These are phyloP conservation scores for Pectinophora gossypiella DNA, from an alignment of 1,140 invertebrate species.

Conservation along the genomic window DNA sequence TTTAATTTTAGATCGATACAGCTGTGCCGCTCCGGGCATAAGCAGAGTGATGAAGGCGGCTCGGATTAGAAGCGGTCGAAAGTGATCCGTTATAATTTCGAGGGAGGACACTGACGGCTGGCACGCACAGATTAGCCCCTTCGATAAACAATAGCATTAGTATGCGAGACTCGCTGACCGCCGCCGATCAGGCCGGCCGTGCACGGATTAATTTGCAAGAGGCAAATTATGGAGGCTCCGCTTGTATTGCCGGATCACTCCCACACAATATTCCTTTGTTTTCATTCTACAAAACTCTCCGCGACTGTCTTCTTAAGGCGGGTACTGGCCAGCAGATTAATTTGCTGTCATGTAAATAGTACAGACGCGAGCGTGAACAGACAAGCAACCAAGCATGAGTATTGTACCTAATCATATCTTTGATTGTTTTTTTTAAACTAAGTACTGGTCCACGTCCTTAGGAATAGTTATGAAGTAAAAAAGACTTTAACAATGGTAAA, in stretches of 20 bases:
- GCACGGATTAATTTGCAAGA: not conserved
- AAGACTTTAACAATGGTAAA: too few species aligned
- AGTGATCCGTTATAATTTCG: conserved; percentile 73
- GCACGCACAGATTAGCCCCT: conserved; percentile 71
- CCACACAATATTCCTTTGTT: conserved; percentile 47
- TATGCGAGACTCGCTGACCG: conserved; percentile 71
- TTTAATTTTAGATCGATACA: too few species aligned
- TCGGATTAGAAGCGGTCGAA: conserved; percentile 58
- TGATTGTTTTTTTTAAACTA: too few species aligned
- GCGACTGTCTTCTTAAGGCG: too few species aligned
- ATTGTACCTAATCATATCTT: too few species aligned
- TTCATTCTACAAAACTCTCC: conserved; percentile 21
- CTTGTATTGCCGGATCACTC: conserved; percentile 34
- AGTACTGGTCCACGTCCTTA: too few species aligned
- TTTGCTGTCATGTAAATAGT: too few species aligned
- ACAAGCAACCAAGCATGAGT: too few species aligned
- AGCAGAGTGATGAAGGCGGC: conserved; percentile 16
- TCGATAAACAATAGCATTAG: conserved; percentile 75
- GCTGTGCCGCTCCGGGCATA: conserved; percentile 18
- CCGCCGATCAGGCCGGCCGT: conserved; percentile 52
- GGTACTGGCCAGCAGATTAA: too few species aligned
- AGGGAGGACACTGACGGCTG: conserved; percentile 68
- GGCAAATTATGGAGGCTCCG: conserved; percentile 58
- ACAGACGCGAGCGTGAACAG: too few species aligned
- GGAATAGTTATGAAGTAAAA: too few species aligned